phyloP scores from a whole-genome alignment of 2,797 vertebrate species.

The Oreochromis grahami region DNA sequence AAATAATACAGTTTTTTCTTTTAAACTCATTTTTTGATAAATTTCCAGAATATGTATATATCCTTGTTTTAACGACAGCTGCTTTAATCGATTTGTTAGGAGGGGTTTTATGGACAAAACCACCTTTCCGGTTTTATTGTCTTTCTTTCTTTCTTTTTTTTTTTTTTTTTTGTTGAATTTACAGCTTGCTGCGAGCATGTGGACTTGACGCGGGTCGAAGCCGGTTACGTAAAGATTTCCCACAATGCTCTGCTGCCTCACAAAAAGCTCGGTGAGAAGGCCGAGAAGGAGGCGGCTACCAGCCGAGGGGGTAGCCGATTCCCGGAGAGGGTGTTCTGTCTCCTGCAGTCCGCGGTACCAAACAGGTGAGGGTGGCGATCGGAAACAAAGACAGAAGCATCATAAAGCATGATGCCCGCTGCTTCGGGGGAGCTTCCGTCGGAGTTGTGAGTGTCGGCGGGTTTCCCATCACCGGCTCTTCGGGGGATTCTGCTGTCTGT shows the following conservation, averaged over 20 bases:
- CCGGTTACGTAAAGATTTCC: conserved; percentile 41
- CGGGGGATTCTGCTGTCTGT: conserved; percentile 52
- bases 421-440: neutral
- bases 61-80: neutral
- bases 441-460: conserved; percentile 53
- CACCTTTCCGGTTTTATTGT: neutral
- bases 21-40: neutral
- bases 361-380: neutral
- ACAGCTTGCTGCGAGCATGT: neutral
- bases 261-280: conserved; percentile 54
- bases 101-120: neutral
- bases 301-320: conserved; percentile 52
- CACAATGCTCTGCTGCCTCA: conserved; percentile 47
- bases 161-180: neutral
- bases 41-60: neutral
- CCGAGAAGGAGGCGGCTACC: conserved; percentile 47
- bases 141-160: neutral
- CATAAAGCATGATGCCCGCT: conserved; percentile 38
- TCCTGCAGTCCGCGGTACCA: neutral
- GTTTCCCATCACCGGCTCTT: conserved; percentile 41
- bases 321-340: neutral
- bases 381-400: conserved; percentile 28
- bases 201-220: neutral
- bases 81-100: neutral
- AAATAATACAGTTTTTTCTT: neutral